Evolutionary conservation across 2,797 vertebrate genomes (phyloP).

Genomic region (Podargus strigoides): DNA sequence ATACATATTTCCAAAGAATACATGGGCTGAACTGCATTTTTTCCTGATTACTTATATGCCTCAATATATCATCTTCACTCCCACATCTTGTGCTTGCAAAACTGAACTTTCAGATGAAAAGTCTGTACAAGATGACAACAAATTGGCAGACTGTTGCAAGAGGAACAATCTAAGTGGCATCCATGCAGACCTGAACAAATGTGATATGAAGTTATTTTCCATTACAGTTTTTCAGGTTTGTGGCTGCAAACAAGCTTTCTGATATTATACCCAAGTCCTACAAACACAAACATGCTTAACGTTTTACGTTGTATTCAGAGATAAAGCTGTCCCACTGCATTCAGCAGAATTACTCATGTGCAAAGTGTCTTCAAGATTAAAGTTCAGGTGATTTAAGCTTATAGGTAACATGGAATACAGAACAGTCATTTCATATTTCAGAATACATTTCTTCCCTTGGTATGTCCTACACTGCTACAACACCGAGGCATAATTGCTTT

Average conservation of each 20-base stretch:
- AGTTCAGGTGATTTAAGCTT: not conserved
- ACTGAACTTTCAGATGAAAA: slow-evolving; percentile 65
- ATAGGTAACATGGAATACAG: not conserved
- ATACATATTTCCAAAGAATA: slow-evolving; percentile 74
- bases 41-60: slow-evolving; percentile 69
- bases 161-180: slow-evolving; percentile 8
- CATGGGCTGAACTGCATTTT: slow-evolving; percentile 71
- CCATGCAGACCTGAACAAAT: slow-evolving; percentile 15
- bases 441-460: not conserved
- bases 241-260: not conserved
- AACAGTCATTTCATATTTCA: not conserved
- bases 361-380: not conserved
- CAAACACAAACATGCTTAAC: not conserved
- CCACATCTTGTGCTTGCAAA: slow-evolving; percentile 68
- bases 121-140: slow-evolving; percentile 39
- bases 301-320: not conserved
- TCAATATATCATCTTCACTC: slow-evolving; percentile 68
- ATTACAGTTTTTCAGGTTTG: not conserved
- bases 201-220: not conserved
- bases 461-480: not conserved
- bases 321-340: not conserved
- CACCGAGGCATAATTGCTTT: not conserved
- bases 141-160: slow-evolving; percentile 18
- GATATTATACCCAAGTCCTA: not conserved
- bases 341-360: not conserved